Percentiles rank a stretch among this genome's conserved stretches.
These are phyloP conservation scores for Calephelis perditalis DNA, from an alignment of 2,888 invertebrate species.

Conservation along the genomic window DNA sequence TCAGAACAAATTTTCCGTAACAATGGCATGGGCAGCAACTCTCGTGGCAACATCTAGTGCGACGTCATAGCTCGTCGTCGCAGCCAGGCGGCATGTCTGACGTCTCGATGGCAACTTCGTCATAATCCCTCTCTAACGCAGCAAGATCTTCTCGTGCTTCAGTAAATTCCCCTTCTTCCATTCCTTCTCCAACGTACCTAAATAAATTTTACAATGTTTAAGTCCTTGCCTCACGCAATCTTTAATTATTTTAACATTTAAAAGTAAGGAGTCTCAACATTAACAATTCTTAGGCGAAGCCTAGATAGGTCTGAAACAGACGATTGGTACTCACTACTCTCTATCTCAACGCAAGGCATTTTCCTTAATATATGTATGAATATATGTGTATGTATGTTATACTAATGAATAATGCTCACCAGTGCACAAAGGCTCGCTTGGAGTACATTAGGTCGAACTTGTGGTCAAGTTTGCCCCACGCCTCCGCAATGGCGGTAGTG, in stretches of 20 bases:
- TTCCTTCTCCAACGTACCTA: slow-evolving; percentile 89
- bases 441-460: slow-evolving; percentile 97
- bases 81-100: slow-evolving; percentile 59
- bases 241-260: too few species aligned
- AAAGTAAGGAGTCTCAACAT: too few species aligned
- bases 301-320: too few species aligned
- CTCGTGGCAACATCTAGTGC: background rate
- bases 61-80: slow-evolving; percentile 60
- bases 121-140: slow-evolving; percentile 85
- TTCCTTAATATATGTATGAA: background rate
- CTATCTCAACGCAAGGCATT: background rate
- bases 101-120: slow-evolving; percentile 84
- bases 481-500: slow-evolving; percentile 93
- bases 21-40: background rate
- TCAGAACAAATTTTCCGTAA: too few species aligned
- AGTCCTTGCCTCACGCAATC: too few species aligned
- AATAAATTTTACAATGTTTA: too few species aligned
- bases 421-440: slow-evolving; percentile 96
- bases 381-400: background rate
- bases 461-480: slow-evolving; percentile 93
- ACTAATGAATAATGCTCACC: slow-evolving; percentile 76
- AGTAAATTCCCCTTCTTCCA: slow-evolving; percentile 90
- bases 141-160: slow-evolving; percentile 89
- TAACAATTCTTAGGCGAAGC: too few species aligned
- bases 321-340: too few species aligned